Evolutionary conservation across 2,797 vertebrate genomes (phyloP).

Genomic region (Alcedo atthis): DNA sequence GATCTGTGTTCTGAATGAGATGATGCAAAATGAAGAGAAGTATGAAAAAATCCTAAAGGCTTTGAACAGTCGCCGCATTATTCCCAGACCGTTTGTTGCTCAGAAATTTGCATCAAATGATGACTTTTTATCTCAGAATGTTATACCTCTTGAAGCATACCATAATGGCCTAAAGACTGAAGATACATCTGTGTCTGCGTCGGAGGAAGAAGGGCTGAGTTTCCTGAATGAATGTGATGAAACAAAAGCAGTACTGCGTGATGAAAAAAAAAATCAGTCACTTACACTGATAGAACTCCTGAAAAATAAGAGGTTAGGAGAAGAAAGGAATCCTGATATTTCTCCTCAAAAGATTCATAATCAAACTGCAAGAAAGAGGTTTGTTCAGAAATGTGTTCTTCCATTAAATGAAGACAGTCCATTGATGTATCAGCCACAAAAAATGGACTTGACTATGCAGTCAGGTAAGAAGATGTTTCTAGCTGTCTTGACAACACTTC

Average conservation of each 20-base stretch:
- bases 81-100: slow-evolving; percentile 85
- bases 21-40: slow-evolving; percentile 98
- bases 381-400: slow-evolving; percentile 86
- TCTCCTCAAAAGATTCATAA: slow-evolving; percentile 84
- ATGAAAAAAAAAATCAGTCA: slow-evolving; percentile 86
- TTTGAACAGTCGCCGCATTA: slow-evolving; percentile 89
- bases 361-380: slow-evolving; percentile 88
- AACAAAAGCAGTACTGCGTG: slow-evolving; percentile 78
- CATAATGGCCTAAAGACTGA: slow-evolving; percentile 87
- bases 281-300: slow-evolving; percentile 96
- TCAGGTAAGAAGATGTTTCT: slow-evolving; percentile 84
- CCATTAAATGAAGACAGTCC: slow-evolving; percentile 87
- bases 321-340: slow-evolving; percentile 85
- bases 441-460: slow-evolving; percentile 89
- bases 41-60: slow-evolving; percentile 92
- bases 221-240: slow-evolving; percentile 86
- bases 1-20: slow-evolving; percentile 91
- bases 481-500: slow-evolving; percentile 35
- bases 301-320: slow-evolving; percentile 94
- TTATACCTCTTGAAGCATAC: slow-evolving; percentile 87
- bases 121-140: slow-evolving; percentile 84
- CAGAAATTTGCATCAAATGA: slow-evolving; percentile 84
- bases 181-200: slow-evolving; percentile 82
- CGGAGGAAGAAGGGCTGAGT: slow-evolving; percentile 79
- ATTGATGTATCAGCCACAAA: slow-evolving; percentile 85